Evolutionary conservation across 1,140 invertebrate species (phyloP).

Genomic region (Drosophila saltans): DNA sequence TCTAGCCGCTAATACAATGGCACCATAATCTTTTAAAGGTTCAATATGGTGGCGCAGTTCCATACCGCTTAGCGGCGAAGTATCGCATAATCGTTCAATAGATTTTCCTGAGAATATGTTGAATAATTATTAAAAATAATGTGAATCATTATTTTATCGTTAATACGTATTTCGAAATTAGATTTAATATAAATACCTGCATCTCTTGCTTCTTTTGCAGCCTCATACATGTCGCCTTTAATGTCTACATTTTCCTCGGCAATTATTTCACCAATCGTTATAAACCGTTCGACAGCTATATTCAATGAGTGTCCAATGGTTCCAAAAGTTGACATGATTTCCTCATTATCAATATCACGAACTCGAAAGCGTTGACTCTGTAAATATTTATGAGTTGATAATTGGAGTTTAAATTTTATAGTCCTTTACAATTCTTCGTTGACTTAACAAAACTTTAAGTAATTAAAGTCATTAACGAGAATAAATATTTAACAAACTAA

Average conservation of each 20-base stretch:
- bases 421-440: no score
- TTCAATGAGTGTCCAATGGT: slow-evolving; percentile 97
- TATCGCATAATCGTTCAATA: slow-evolving; percentile 95
- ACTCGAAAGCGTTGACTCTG: slow-evolving; percentile 73
- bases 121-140: slow-evolving; percentile 3
- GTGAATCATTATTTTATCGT: no score
- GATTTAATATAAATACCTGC: slow-evolving; percentile 88
- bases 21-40: slow-evolving; percentile 86
- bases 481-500: slow-evolving; percentile 18
- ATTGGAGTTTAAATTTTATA: no score
- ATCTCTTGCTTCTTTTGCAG: slow-evolving; percentile 97
- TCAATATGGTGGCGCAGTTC: slow-evolving; percentile 83
- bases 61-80: slow-evolving; percentile 87
- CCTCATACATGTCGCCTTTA: slow-evolving; percentile 98
- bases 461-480: not conserved
- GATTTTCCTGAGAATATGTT: slow-evolving; percentile 81
- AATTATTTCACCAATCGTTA: slow-evolving; percentile 98
- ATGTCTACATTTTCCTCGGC: slow-evolving; percentile 99
- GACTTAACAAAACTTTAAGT: not conserved
- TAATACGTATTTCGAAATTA: no score
- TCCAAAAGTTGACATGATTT: slow-evolving; percentile 89
- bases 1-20: slow-evolving; percentile 95
- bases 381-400: not conserved
- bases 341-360: slow-evolving; percentile 74
- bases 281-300: slow-evolving; percentile 98